Evolutionary conservation across 2,888 invertebrate genomes (phyloP).

Genomic region (Acanthosepion lycidas): DNA sequence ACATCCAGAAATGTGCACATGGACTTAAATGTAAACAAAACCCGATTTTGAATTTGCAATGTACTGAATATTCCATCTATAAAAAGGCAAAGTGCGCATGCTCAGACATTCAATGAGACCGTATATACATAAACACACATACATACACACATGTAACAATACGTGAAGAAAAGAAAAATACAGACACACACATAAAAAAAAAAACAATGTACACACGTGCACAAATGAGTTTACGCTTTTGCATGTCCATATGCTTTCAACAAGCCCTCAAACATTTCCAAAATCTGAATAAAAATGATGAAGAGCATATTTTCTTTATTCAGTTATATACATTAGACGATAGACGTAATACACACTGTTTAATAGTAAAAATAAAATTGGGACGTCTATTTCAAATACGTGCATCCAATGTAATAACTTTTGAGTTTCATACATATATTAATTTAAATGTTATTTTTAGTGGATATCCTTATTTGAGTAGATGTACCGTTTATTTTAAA

Average conservation of each 20-base stretch:
- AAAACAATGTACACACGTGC: not conserved
- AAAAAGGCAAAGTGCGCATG: not conserved
- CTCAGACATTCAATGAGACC: not conserved
- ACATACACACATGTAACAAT: not conserved
- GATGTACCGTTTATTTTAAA: too few relatives aligned
- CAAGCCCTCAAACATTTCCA: not conserved
- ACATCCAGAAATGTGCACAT: conserved; percentile 22
- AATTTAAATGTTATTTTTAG: too few relatives aligned
- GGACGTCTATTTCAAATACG: too few relatives aligned
- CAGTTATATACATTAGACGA: too few relatives aligned
- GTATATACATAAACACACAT: not conserved
- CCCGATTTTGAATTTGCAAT: not conserved
- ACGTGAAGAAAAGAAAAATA: not conserved
- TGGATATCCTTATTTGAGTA: too few relatives aligned
- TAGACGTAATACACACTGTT: too few relatives aligned
- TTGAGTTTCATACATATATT: too few relatives aligned
- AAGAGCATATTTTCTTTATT: too few relatives aligned
- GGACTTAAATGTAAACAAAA: not conserved
- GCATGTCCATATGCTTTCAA: not conserved
- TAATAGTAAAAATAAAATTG: too few relatives aligned
- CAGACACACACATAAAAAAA: not conserved
- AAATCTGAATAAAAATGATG: not conserved
- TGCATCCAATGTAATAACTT: too few relatives aligned
- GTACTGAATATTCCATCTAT: not conserved
- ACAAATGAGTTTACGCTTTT: not conserved